These are phyloP conservation scores for Cyprinus carpio DNA, from an alignment of 2,113 vertebrate species.

Conservation along the genomic window DNA sequence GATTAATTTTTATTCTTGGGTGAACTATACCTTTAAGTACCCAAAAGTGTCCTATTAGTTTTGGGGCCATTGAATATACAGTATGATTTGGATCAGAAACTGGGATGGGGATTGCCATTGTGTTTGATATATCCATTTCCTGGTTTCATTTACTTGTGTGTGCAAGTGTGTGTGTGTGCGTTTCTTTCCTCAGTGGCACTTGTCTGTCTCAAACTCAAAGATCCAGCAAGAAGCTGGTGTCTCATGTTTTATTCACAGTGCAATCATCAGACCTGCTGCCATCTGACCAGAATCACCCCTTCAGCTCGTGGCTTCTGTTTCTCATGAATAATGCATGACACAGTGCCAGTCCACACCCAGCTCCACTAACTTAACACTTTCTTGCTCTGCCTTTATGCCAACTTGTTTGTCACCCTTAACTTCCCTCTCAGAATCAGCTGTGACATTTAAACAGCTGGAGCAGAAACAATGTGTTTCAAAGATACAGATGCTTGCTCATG, in stretches of 20 bases:
- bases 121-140: neutral
- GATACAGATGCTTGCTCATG: neutral
- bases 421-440: neutral
- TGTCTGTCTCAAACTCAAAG: constrained; percentile 37
- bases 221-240: constrained; percentile 38
- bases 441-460: neutral
- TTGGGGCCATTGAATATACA: neutral
- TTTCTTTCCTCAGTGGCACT: neutral
- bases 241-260: constrained; percentile 74
- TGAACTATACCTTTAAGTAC: neutral
- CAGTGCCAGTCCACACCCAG: constrained; percentile 43
- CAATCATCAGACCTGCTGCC: constrained; percentile 62
- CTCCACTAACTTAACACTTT: neutral
- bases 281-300: constrained; percentile 62
- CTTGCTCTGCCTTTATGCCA: neutral
- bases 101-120: neutral
- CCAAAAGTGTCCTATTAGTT: neutral
- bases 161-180: neutral
- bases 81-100: neutral
- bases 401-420: neutral
- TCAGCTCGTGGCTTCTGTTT: constrained; percentile 61
- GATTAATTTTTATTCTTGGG: too few relatives aligned
- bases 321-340: constrained; percentile 74
- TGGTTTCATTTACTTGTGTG: neutral
- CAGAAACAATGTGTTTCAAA: neutral